Evolutionary conservation across 37 sponge, comb jelly and placozoan genomes (phyloP), one percentile per base, ranked within the genome.

Genomic region (Eunapius fragilis): DNA sequence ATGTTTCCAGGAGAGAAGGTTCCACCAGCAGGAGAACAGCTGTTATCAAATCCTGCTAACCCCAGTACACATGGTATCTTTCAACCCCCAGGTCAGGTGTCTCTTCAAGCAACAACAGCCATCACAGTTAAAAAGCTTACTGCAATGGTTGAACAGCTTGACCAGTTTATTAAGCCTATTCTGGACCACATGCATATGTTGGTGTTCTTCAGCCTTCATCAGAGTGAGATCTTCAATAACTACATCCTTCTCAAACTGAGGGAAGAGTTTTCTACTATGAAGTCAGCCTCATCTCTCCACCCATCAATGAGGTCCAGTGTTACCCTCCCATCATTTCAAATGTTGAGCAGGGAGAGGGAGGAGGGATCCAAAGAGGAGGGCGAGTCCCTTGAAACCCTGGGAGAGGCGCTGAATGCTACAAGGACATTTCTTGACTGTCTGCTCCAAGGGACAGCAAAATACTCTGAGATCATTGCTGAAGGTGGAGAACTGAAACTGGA

Each of bases 181-280:
- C 27, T 82, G 23, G 72, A 76, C 32, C 78, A 58, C 41, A 30
- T 90, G 34, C 78, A 82, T 25, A 81, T 86, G 78, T 75, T 90
- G 28, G 83, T 89, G 22, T 89, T 90, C 50, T 94, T 94, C 80
- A 74, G 37, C 79, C 76, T 90, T 72, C 72, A 82, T 70, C 31
- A 87, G 12, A 90, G 94, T 49, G 88, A 85, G 27, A 81, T 94
- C 0, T 94, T 94, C 58, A 82, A 84, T 36, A 83, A 87, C 48
- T 87, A 94, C 69, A 82, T 90, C 25, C 72, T 82, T 30, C 33
- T 76, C 30, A 75, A 85, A 79, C 68, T 92, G 25, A 69, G 37
- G 58, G 7, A 38, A 77, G 41, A 77, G 41, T 41, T 41, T 2
- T 82, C 35, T 31, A 27, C 25, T 17, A 35, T 0, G 0, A 47